phyloP scores from a whole-genome alignment of 92 coral and sea anemone species.

The Plumapathes pennacea region DNA sequence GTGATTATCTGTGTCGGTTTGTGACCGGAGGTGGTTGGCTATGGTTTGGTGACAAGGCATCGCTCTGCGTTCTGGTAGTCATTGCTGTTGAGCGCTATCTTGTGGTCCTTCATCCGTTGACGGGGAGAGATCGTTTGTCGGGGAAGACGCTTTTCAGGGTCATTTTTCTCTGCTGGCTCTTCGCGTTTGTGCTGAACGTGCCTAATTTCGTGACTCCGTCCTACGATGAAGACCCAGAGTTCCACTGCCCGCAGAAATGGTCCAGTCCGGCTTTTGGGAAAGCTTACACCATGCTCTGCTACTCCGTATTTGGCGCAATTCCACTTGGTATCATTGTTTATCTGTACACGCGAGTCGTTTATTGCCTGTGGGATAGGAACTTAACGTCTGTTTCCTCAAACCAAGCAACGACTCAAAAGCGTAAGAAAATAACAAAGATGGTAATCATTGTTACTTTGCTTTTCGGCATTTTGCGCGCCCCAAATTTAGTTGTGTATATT shows the following conservation, averaged over 20 bases:
- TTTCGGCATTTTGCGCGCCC: constrained; percentile 59
- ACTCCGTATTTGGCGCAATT: constrained; percentile 49
- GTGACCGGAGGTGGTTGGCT: constrained; percentile 36
- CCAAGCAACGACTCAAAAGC: constrained; percentile 33
- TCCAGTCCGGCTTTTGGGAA: constrained; percentile 13
- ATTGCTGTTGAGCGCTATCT: constrained; percentile 41
- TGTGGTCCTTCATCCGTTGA: constrained; percentile 29
- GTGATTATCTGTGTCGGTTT: constrained; percentile 21
- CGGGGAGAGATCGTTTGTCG: not conserved
- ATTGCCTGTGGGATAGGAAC: constrained; percentile 54
- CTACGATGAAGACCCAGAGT: not conserved
- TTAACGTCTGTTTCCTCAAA: constrained; percentile 40
- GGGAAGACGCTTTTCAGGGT: constrained; percentile 1
- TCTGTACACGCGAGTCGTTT: constrained; percentile 49
- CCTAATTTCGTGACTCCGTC: constrained; percentile 8
- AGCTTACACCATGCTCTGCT: constrained; percentile 58
- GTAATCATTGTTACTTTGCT: constrained; percentile 47
- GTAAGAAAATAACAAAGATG: constrained; percentile 72
- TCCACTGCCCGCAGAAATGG: constrained; percentile 11
- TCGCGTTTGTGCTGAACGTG: constrained; percentile 5
- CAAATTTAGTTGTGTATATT: constrained; percentile 69
- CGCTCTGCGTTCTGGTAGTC: constrained; percentile 12
- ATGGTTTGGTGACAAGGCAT: constrained; percentile 26
- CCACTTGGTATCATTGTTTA: constrained; percentile 59
- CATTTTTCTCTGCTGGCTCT: constrained; percentile 15